A percentile compares a stretch with the other conserved stretches of the same genome.
phyloP scores from a whole-genome alignment of 2,888 invertebrate species.

The Oligia strigilis region DNA sequence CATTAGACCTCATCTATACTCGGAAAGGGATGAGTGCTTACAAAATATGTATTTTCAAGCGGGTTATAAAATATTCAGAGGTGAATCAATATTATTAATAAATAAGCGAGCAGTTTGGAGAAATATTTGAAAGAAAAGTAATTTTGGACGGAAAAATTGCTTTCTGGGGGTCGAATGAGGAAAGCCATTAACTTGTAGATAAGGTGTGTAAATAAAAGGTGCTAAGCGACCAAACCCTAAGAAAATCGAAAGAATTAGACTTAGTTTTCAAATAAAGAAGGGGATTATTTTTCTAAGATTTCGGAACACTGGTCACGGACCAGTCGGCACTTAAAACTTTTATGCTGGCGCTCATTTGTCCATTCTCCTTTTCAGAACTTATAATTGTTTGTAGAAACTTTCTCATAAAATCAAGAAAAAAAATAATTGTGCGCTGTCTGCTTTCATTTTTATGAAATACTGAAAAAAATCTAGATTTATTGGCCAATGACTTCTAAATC shows the following conservation, averaged over 20 bases:
- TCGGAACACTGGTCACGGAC: constrained; percentile 22
- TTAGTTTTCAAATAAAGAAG: neutral
- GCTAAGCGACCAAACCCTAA: neutral
- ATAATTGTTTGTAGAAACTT: constrained; percentile 62
- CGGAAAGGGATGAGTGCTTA: constrained; percentile 15
- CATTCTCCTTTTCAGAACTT: constrained; percentile 40
- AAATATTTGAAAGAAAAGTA: constrained; percentile 13
- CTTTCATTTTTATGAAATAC: neutral
- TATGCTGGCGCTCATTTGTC: constrained; percentile 20
- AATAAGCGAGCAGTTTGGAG: neutral
- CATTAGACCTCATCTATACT: constrained; percentile 1
- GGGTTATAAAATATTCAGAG: constrained; percentile 18
- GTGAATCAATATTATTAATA: constrained; percentile 18
- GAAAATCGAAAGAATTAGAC: neutral
- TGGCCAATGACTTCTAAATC: neutral
- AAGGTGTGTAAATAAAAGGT: neutral
- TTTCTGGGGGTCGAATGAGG: neutral
- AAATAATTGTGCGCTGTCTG: constrained; percentile 26
- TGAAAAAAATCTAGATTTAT: neutral
- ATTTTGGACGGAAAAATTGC: constrained; percentile 23
- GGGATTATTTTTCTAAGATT: constrained; percentile 7
- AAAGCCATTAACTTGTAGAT: constrained; percentile 9
- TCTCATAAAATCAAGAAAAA: constrained; percentile 36
- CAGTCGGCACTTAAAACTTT: constrained; percentile 48
- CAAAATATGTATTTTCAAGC: constrained; percentile 7